phyloP scores from a whole-genome alignment of 2,888 invertebrate species.

The Podotricha telesiphe region DNA sequence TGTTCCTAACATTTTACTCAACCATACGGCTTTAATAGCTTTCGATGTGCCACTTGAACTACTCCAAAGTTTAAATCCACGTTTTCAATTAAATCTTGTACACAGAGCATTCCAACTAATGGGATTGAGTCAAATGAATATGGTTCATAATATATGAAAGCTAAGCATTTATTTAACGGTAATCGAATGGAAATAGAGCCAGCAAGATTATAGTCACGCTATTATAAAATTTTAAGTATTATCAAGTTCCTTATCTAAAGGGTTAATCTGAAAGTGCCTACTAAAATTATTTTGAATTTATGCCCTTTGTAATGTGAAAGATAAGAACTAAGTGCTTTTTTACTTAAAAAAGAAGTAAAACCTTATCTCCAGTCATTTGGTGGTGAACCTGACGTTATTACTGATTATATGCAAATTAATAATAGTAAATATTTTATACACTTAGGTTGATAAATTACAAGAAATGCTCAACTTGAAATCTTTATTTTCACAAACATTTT shows the following conservation, averaged over 20 bases:
- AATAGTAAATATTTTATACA: neutral
- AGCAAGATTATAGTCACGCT: constrained; percentile 29
- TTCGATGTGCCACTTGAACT: constrained; percentile 50
- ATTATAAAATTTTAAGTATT: constrained; percentile 21
- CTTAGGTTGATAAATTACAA: neutral
- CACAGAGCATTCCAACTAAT: neutral
- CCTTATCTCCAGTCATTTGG: constrained; percentile 4
- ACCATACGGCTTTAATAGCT: constrained; percentile 51
- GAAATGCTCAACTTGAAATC: neutral
- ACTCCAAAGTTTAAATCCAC: neutral
- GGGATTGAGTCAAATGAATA: neutral
- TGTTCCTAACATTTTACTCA: constrained; percentile 44
- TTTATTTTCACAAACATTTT: neutral
- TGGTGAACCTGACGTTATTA: constrained; percentile 6
- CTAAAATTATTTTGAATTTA: constrained; percentile 19
- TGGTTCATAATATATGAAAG: neutral
- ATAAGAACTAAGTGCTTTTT: constrained; percentile 18
- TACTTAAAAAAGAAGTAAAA: constrained; percentile 11
- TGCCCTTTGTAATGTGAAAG: neutral
- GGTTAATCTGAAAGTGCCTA: constrained; percentile 7
- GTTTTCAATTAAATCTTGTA: constrained; percentile 10
- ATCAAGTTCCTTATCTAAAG: constrained; percentile 8
- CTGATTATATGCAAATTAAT: constrained; percentile 16
- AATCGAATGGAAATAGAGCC: constrained; percentile 21
- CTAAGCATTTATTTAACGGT: constrained; percentile 1